Evolutionary conservation across 1,140 invertebrate species (phyloP).

Genomic region (Asbolus verrucosus): DNA sequence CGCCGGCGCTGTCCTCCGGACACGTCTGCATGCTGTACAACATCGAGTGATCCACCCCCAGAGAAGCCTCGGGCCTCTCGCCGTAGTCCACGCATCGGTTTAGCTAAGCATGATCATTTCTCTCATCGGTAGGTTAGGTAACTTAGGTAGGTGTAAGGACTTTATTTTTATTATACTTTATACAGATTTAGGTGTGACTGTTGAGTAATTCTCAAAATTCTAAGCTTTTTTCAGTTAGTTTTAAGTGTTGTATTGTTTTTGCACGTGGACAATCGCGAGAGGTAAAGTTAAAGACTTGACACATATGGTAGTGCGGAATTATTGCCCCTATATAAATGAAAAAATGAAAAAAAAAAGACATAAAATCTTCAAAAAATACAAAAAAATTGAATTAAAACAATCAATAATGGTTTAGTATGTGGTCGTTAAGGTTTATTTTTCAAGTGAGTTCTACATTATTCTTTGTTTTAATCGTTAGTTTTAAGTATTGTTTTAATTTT

Average conservation of each 20-base stretch:
- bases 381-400: slow-evolving; percentile 1
- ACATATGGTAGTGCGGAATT: slow-evolving; percentile 39
- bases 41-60: slow-evolving; percentile 74
- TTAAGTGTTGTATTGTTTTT: slow-evolving; percentile 13
- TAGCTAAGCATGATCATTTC: slow-evolving; percentile 16
- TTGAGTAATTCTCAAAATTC: too few species aligned
- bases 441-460: too few species aligned
- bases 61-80: slow-evolving; percentile 59
- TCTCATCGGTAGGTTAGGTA: background rate
- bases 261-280: slow-evolving; percentile 36
- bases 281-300: slow-evolving; percentile 24
- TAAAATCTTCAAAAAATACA: slow-evolving; percentile 23
- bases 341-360: slow-evolving; percentile 27
- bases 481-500: too few species aligned
- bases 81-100: slow-evolving; percentile 40
- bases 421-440: slow-evolving; percentile 1
- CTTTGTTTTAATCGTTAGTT: too few species aligned
- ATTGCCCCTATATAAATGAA: slow-evolving; percentile 23
- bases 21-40: slow-evolving; percentile 86
- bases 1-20: slow-evolving; percentile 70
- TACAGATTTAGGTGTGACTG: background rate
- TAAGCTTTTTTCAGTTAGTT: background rate
- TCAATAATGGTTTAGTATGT: slow-evolving; percentile 2
- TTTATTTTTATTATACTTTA: too few species aligned
- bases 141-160: background rate